Base-by-base conservation (phyloP, 1,140 invertebrate genomes). In the Cyclargus thomasi region DNA sequence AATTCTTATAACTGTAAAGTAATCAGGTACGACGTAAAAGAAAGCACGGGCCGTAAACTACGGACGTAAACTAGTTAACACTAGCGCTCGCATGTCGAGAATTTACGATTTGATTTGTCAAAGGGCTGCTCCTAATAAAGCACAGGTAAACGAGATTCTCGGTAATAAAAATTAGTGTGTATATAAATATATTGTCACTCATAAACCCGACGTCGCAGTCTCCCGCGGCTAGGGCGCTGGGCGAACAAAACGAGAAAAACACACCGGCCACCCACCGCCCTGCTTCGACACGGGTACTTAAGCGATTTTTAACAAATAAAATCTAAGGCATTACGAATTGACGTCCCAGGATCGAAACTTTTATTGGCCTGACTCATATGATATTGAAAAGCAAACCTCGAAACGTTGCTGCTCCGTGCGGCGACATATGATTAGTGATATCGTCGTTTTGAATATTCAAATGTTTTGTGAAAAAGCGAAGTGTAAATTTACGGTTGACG, bases 241-340 rank as follows among this genome's bases (percentile, higher is more conserved):
- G 29, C 29, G 29, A 29, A 87, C 81, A 86, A 90, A 90, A 90
- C 88, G 80, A 78, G 78, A 86, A 80, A 83, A 88, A 70, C 67
- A 86, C 79, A 80, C 76, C 83, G 89, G 86, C 90, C 90, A 91
- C 90, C 90, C 90, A 90, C 88, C 74, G 83, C 67, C 80, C 77
- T 78, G 72, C 81, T 89, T 88, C 88, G 90, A 85, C 86, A 91
- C 90, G 90, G 90, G 79, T 89, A 90, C 89, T 91, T 91, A 91
- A 88, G 83, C 85, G 90, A 91, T 91, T 91, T 88, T 88, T 88
- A 86, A 90, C 90, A 90, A 91, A 91, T 91, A 91, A 91, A 91
- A 90, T 90, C 85, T 88, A 88, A 90, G 82, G 79, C 86, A 88
- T 90, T 82, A 87, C 86, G 86, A 89, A 89, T 89, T 75, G 85